Evolutionary conservation across 2,797 vertebrate genomes (phyloP).

Genomic region (Pipistrellus pygmaeus): DNA sequence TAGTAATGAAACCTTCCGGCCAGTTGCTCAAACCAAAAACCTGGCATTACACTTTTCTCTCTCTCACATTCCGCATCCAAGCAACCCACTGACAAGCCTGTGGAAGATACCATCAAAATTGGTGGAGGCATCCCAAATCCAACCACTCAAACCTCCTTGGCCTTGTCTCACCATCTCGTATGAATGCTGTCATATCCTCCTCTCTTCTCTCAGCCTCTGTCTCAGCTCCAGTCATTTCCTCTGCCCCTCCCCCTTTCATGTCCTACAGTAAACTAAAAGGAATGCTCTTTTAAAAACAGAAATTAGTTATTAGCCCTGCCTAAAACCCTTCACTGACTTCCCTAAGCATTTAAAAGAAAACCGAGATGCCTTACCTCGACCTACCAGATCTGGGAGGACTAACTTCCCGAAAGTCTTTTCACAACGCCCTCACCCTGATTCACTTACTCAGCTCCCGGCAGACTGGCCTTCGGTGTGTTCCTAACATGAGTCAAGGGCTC

Average conservation of each 20-base stretch:
- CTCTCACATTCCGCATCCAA: neutral
- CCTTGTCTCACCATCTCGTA: neutral
- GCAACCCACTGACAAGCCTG: neutral
- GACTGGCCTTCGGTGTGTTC: neutral
- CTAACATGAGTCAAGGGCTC: neutral
- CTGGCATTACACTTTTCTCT: neutral
- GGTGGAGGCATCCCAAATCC: neutral
- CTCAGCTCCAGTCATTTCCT: neutral
- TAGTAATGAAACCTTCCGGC: neutral
- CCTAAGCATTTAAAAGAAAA: neutral
- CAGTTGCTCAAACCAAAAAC: neutral
- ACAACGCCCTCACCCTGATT: fast-evolving
- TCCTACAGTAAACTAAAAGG: neutral
- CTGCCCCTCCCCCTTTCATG: neutral
- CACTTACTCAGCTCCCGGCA: neutral
- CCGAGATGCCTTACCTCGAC: neutral
- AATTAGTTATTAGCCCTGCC: too few species aligned
- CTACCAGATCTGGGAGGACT: neutral
- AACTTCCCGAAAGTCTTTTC: neutral
- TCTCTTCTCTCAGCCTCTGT: neutral
- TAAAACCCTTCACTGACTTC: neutral
- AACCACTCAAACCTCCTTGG: neutral
- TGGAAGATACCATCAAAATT: neutral
- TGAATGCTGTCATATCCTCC: neutral
- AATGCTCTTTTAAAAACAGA: slow-evolving; percentile 20